Evolutionary conservation across 1,140 invertebrate species (phyloP), one percentile per base, ranked within the genome.

Genomic region (Bombyx mori): DNA sequence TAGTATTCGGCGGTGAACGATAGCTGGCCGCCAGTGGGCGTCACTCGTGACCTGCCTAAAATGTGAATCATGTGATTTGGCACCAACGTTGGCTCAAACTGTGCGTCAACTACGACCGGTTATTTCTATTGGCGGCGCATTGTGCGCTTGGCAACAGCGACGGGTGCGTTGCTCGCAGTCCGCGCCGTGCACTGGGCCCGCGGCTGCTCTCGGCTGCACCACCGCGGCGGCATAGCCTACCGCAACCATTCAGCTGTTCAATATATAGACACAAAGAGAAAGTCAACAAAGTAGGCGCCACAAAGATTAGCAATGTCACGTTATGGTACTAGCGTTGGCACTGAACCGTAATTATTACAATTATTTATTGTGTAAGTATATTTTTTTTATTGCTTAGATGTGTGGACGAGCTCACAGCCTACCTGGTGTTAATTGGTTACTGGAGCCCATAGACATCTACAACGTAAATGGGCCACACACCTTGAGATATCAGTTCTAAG

Each of bases 1-100:
- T 47, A 8, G 46, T 47, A 8, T 47, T 47, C 10, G 46, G 10
- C 46, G 46, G 12, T 7, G 26, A 35, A 35, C 26, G 26, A 35
- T 35, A 35, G 26, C 26, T 35, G 26, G 26, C 26, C 26, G 51
- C 54, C 56, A 60, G 75, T 75, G 73, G 69, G 77, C 73, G 76
- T 69, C 53, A 61, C 77, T 77, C 74, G 75, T 79, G 74, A 79
- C 69, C 66, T 68, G 74, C 65, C 71, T 68, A 70, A 75, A 72
- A 77, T 76, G 67, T 77, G 75, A 77, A 74, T 79, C 79, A 82
- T 79, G 77, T 82, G 77, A 82, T 75, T 71, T 77, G 73, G 75
- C 74, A 75, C 74, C 65, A 78, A 75, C 61, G 57, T 75, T 76
- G 66, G 74, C 44, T 66, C 75, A 70, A 76, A 74, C 52, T 57